These are phyloP conservation scores for Montipora capricornis DNA, from an alignment of 64 coral and sea anemone species.

Conservation along the genomic window DNA sequence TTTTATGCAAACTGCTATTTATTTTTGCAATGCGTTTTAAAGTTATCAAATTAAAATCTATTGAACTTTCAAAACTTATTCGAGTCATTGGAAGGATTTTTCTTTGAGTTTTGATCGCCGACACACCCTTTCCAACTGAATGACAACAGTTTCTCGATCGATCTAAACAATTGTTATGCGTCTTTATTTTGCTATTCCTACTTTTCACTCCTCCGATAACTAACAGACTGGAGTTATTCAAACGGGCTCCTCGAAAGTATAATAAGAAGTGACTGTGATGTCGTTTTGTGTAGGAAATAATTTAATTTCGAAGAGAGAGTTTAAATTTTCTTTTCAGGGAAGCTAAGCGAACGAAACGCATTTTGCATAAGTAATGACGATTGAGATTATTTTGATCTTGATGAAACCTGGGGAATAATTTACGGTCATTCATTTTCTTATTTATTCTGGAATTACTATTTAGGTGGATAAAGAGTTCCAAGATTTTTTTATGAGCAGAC, in stretches of 20 bases:
- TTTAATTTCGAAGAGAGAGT: not conserved
- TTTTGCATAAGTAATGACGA: constrained; percentile 58
- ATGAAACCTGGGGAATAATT: not conserved
- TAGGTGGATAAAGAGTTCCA: not conserved
- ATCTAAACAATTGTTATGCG: constrained; percentile 11
- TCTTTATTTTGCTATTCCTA: not conserved
- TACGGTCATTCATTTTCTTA: not conserved
- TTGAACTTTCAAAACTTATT: not conserved
- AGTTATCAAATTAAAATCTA: not conserved
- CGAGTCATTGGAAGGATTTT: not conserved
- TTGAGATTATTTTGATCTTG: not conserved
- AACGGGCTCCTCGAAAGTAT: not conserved
- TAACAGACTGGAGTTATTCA: not conserved
- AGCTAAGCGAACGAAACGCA: not conserved
- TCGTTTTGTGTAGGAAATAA: not conserved
- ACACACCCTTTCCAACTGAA: constrained; percentile 34
- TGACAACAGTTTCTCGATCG: not conserved
- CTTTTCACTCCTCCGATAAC: not conserved
- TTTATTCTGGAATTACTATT: not conserved
- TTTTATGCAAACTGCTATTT: not conserved
- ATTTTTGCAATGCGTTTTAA: not conserved
- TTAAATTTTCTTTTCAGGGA: not conserved
- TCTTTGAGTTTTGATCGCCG: constrained; percentile 14
- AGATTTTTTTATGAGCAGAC: too few species aligned
- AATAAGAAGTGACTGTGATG: not conserved